These are phyloP conservation scores for Pyrrhosoma nymphula DNA, from an alignment of 2,888 invertebrate genomes.

Conservation along the genomic window DNA sequence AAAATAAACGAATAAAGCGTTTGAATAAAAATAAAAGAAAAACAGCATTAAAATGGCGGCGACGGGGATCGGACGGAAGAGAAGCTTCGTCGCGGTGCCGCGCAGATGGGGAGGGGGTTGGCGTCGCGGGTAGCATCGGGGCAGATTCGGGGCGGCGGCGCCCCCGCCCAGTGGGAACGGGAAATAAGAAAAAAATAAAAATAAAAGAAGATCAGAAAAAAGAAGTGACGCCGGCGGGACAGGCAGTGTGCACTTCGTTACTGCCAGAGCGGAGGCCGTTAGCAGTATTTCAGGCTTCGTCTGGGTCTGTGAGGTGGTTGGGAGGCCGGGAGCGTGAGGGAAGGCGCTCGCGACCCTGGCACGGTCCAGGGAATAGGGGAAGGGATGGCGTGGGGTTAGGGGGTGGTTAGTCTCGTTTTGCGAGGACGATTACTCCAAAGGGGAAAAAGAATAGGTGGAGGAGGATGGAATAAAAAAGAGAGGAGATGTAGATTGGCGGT, in stretches of 20 bases:
- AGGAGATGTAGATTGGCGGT: no score
- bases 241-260: not conserved
- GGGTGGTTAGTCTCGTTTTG: not conserved
- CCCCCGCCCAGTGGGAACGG: not conserved
- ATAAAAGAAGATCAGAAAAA: not conserved
- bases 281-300: conserved; percentile 18
- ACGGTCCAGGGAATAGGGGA: not conserved
- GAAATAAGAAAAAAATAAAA: not conserved
- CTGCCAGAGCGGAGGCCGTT: conserved; percentile 1
- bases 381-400: not conserved
- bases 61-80: no score
- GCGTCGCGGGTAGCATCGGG: no score
- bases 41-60: no score
- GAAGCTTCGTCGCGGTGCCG: no score
- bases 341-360: no score
- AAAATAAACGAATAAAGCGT: no score
- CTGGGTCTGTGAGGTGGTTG: not conserved
- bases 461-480: no score
- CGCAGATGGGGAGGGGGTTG: no score
- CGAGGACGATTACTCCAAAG: no score
- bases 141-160: not conserved
- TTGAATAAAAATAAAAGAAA: no score
- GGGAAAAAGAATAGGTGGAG: no score
- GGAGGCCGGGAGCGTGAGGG: not conserved
- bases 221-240: not conserved